Evolutionary conservation across 1,140 invertebrate species (phyloP), one percentile per base, ranked within the genome.

Genomic region (Battus philenor): DNA sequence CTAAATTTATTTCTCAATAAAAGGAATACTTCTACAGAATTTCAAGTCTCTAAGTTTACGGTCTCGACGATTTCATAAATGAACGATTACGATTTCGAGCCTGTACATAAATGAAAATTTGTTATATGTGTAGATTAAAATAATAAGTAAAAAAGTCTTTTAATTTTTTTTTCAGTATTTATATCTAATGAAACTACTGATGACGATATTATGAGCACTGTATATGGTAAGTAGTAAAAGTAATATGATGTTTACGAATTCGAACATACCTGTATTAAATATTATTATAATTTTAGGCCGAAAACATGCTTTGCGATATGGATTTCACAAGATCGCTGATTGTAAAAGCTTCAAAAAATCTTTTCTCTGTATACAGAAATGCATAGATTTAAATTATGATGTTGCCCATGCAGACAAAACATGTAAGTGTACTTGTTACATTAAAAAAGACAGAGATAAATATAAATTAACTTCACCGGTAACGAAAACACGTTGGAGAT

Each of bases 311-410:
- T 47, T 75, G 12, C 70, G 74, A 5, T 80, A 79, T 41, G 79
- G 79, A n/a, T 72, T 74, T 45, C 76, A 83, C 13, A 44, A 50
- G 38, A 71, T 61, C 3, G 26, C 54, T 0, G 60, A 67, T 10
- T 83, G 79, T 51, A 10, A 41, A 12, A 38, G 60, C 38, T 79
- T 69, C 33, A 50, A 75, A 49, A 65, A 65, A 53, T 58, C 73
- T 1, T 83, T 53, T 46, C n/a, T 73, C 12, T 83, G 79, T 38
- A 48, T 83, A 33, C 59, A 60, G 39, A 75, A 73, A 57, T 83
- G 79, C 44, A 27, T 71, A 38, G 67, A 74, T 33, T 47, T 62
- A 8, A 48, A 55, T 7, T 83, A 55, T 12, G 64, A 83, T 32
- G 41, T 75, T 2, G 79, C 79, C 4, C 24, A 58, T 22, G 50